Evolutionary conservation across 2,888 invertebrate genomes (phyloP), one percentile per base, ranked within the genome.

Genomic region (Mesoligia furuncula): DNA sequence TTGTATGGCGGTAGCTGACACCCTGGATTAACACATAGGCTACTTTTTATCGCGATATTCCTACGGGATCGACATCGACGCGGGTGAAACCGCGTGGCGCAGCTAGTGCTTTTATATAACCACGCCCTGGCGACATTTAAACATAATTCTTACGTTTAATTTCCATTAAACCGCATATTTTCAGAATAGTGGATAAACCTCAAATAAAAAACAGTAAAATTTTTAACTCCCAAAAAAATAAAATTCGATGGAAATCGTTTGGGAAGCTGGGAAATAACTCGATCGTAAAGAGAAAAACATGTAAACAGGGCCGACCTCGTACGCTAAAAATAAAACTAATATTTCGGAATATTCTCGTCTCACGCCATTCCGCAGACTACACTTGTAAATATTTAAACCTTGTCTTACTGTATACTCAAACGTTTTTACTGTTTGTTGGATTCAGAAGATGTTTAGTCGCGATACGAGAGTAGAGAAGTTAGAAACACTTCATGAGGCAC

Each of bases 231-330:
- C 13, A 54, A 68, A 80, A 75, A 76, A 79, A 71, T 42, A 73
- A 78, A 79, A 77, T 67, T 42, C 59, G 75, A 42, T 70, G 80
- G 75, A 82, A 84, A 87, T 79, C 75, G 57, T 73, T 84, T 77
- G 85, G 79, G 81, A 87, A 85, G 77, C 83, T 80, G 85, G 90
- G 91, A 91, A 93, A 93, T 92, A 93, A 90, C 90, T 88, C 91
- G 89, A 85, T 93, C 93, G 93, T 94, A 92, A 93, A 92, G 90
- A 87, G 91, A 91, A 92, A 88, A 94, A 93, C 91, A 93, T 94
- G 94, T 96, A 96, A 96, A 96, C 96, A 96, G 93, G 92, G 91
- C 85, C 93, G 95, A 88, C 96, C 96, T 95, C 96, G 95, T 13
- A 0, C 67, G 91, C 94, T 95, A 95, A 94, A 95, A 94, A 95